Evolutionary conservation across 2,888 invertebrate species (phyloP).

Genomic region (Drosophila borealis): DNA sequence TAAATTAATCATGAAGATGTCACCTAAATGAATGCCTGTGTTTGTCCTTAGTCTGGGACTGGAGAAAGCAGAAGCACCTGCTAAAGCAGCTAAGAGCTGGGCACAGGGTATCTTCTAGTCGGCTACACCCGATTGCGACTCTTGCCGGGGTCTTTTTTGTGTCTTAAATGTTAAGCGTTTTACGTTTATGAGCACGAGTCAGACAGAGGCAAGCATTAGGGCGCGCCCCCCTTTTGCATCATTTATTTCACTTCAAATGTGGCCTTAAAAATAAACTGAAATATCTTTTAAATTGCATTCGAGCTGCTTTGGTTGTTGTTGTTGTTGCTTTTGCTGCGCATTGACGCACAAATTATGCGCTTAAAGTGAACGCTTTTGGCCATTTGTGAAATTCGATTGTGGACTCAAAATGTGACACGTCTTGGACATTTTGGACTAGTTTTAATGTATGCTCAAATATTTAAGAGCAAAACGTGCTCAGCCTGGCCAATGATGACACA

Average conservation of each 20-base stretch:
- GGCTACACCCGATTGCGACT: background rate
- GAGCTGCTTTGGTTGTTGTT: conserved; percentile 1
- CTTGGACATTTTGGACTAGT: conserved; percentile 53
- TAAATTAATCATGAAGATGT: background rate
- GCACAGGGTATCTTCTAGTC: background rate
- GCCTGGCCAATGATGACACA: conserved; percentile 37
- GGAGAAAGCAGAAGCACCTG: too few species aligned
- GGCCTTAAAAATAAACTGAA: conserved; percentile 37
- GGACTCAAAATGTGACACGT: conserved; percentile 60
- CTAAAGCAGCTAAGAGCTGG: background rate
- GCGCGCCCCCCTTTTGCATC: conserved; percentile 12
- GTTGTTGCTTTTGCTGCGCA: conserved; percentile 25
- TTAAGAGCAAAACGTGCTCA: conserved; percentile 62
- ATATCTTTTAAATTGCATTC: conserved; percentile 68
- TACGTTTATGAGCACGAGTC: conserved; percentile 63
- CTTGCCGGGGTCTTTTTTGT: conserved; percentile 25
- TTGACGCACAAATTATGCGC: conserved; percentile 55
- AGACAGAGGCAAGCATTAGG: conserved; percentile 24
- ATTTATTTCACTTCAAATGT: conserved; percentile 53
- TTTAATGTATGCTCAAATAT: conserved; percentile 71
- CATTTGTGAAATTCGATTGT: conserved; percentile 47
- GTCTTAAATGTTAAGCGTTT: conserved; percentile 73
- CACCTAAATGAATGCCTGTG: too few species aligned
- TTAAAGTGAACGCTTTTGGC: conserved; percentile 32
- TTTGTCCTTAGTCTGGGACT: too few species aligned